A percentile compares a stretch with the other conserved stretches of the same genome.
Conservation (phyloP, 53 echinoderm and acorn worm genomes). For the Pentamera pediparva region DNA sequence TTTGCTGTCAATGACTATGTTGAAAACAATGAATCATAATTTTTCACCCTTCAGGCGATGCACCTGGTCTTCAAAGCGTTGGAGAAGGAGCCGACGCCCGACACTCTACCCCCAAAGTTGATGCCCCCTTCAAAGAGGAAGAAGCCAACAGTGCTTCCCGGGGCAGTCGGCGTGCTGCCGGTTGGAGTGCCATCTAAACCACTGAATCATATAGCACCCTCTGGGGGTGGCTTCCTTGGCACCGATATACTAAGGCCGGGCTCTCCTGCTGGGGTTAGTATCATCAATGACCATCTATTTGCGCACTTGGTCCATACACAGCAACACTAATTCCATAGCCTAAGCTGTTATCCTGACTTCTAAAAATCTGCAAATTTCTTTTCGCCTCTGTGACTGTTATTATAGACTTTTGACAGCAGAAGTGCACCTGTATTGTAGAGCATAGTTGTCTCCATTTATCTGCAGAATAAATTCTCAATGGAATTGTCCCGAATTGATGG, state of each 20-base stretch:
- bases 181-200: slow-evolving; percentile 13
- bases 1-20: background rate
- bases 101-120: slow-evolving; percentile 61
- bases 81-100: slow-evolving; percentile 75
- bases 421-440: too few species aligned
- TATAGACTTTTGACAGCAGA: too few species aligned
- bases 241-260: slow-evolving; percentile 57
- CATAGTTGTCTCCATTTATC: too few species aligned
- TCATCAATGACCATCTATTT: background rate
- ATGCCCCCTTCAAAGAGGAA: slow-evolving; percentile 86
- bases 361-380: too few species aligned
- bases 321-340: too few species aligned
- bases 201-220: background rate
- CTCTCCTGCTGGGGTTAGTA: slow-evolving; percentile 36
- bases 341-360: too few species aligned
- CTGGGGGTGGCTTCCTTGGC: slow-evolving; percentile 22
- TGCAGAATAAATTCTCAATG: too few species aligned
- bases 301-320: background rate
- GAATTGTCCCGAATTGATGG: too few species aligned
- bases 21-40: too few species aligned
- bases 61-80: slow-evolving; percentile 86
- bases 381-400: too few species aligned
- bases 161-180: slow-evolving; percentile 63
- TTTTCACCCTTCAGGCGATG: slow-evolving; percentile 73
- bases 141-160: slow-evolving; percentile 55